Conservation (phyloP, 1,140 invertebrate species). For the Nilaparvata lugens region DNA sequence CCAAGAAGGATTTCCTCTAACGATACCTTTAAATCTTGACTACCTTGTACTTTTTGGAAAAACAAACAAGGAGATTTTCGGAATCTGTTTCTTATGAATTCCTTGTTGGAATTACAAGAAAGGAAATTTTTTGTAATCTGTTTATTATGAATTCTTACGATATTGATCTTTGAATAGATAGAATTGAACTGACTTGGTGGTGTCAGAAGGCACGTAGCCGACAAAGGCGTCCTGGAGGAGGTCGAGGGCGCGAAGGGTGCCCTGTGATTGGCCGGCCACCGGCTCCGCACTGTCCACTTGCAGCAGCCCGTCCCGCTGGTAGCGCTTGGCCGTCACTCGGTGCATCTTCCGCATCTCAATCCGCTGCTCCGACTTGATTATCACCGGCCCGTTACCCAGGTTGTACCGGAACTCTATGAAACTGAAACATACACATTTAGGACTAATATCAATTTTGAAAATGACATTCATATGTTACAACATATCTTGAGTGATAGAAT, state of each 20-base stretch:
- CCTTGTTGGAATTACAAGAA: too few relatives aligned
- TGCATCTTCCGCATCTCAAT: slow-evolving; percentile 68
- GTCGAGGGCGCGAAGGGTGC: slow-evolving; percentile 72
- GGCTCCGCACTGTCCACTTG: slow-evolving; percentile 72
- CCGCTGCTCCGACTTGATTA: slow-evolving; percentile 62
- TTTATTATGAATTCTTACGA: too few relatives aligned
- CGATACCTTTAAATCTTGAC: too few relatives aligned
- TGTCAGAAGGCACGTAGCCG: slow-evolving; percentile 69
- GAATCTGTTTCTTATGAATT: too few relatives aligned
- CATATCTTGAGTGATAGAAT: neutral
- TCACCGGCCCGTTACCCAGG: slow-evolving; percentile 72
- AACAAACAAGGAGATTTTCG: too few relatives aligned
- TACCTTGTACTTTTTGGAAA: too few relatives aligned
- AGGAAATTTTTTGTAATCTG: too few relatives aligned
- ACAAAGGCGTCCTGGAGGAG: slow-evolving; percentile 72
- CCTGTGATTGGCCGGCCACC: slow-evolving; percentile 67
- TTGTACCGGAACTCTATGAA: slow-evolving; percentile 65
- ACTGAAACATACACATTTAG: slow-evolving; percentile 29
- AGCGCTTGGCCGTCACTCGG: slow-evolving; percentile 69
- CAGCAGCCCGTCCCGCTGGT: slow-evolving; percentile 74
- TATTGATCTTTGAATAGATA: too few relatives aligned
- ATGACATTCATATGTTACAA: neutral
- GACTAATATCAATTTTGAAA: too few relatives aligned
- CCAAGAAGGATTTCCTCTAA: too few relatives aligned
- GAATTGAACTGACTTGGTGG: slow-evolving; percentile 46